phyloP scores from a whole-genome alignment of 2,113 vertebrate genomes.

The Anas platyrhynchos region DNA sequence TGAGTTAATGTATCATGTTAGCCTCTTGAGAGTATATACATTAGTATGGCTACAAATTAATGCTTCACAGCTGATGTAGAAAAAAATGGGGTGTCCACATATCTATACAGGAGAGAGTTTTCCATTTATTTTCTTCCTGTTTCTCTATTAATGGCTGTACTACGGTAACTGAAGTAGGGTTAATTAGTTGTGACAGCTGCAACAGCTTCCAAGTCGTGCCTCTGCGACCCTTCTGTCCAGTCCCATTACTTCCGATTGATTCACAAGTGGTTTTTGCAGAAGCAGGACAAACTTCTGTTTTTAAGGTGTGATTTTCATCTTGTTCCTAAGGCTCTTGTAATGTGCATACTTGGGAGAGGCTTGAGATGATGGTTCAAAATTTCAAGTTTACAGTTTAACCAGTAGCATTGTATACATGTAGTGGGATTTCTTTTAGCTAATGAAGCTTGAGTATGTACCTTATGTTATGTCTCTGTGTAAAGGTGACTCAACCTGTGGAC shows the following conservation, averaged over 20 bases:
- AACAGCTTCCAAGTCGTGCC: background rate
- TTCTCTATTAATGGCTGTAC: background rate
- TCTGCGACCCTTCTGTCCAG: background rate
- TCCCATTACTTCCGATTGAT: background rate
- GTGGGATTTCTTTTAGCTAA: background rate
- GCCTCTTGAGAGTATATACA: background rate
- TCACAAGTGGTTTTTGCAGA: background rate
- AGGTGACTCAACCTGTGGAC: constrained; percentile 94
- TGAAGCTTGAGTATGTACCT: background rate
- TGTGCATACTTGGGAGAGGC: background rate
- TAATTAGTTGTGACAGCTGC: background rate
- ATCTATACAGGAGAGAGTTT: no score
- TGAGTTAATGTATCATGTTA: background rate
- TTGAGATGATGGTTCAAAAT: background rate
- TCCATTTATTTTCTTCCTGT: background rate
- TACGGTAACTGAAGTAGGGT: background rate
- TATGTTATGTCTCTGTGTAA: background rate
- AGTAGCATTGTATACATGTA: background rate
- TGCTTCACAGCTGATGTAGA: background rate
- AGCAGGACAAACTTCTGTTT: background rate
- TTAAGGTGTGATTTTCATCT: background rate
- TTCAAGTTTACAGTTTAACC: background rate
- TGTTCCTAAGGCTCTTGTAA: background rate
- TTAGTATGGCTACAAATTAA: background rate
- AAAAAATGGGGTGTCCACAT: background rate